Conservation (phyloP, 2,113 vertebrate species). For the Cinclus cinclus region DNA sequence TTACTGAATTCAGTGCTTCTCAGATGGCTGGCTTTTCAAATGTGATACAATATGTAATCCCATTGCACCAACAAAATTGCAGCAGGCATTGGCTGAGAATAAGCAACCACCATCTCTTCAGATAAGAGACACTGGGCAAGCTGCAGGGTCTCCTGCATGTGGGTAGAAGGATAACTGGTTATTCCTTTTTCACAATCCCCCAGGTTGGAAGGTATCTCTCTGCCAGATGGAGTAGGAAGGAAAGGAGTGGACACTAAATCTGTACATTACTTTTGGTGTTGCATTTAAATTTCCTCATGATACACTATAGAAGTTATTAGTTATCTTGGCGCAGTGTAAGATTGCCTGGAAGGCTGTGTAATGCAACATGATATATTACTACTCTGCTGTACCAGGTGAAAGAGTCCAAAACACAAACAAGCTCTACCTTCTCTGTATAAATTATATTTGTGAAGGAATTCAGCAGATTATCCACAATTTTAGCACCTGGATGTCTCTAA, state of each 20-base stretch:
- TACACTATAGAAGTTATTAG: background rate
- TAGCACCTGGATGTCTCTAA: conserved; percentile 40
- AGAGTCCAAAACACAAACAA: background rate
- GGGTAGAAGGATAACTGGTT: background rate
- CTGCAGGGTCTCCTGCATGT: background rate
- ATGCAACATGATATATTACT: background rate
- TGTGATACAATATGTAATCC: background rate
- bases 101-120: background rate
- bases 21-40: background rate
- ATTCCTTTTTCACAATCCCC: background rate
- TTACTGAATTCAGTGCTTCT: background rate
- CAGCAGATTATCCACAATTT: conserved; percentile 44
- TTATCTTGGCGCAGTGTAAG: background rate
- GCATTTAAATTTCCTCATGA: background rate
- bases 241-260: background rate
- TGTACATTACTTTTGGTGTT: background rate
- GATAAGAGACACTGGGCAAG: background rate
- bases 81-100: background rate
- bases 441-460: background rate
- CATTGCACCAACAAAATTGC: background rate
- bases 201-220: background rate
- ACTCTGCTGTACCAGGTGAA: background rate
- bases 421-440: background rate
- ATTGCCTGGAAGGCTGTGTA: background rate
- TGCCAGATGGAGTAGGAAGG: background rate